Evolutionary conservation across 2,888 invertebrate species (phyloP).

Genomic region (Galerucella calmariensis): DNA sequence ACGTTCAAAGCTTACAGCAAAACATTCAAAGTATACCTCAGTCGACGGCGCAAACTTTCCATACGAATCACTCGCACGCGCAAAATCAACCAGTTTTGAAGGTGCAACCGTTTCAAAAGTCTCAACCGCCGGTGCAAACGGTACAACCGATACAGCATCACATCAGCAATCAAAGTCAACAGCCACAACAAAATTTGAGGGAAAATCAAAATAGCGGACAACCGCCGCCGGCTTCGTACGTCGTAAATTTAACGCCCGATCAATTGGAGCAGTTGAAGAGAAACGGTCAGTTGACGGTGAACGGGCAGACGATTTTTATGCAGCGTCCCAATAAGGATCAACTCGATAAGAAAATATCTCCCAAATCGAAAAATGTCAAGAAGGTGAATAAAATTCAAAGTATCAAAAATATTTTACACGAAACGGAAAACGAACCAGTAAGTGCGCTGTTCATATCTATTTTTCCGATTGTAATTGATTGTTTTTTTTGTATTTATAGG

Average conservation of each 20-base stretch:
- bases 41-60: conserved; percentile 46
- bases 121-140: conserved; percentile 63
- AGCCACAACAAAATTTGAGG: conserved; percentile 34
- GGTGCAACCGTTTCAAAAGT: conserved; percentile 62
- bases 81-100: conserved; percentile 58
- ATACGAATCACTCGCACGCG: conserved; percentile 47
- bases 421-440: conserved; percentile 36
- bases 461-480: neutral
- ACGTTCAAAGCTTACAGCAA: conserved; percentile 44
- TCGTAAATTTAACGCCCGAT: conserved; percentile 64
- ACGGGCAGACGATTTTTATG: conserved; percentile 65
- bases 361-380: conserved; percentile 62
- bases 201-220: conserved; percentile 46
- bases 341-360: conserved; percentile 59
- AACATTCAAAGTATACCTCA: conserved; percentile 44
- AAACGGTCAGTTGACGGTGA: conserved; percentile 64
- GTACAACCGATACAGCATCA: conserved; percentile 59
- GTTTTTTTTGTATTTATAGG: neutral
- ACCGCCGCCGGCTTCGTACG: conserved; percentile 61
- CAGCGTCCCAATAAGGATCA: conserved; percentile 59
- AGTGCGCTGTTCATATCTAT: neutral
- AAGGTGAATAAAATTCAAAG: conserved; percentile 55
- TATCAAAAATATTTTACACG: conserved; percentile 49
- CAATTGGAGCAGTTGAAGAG: conserved; percentile 64
- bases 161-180: conserved; percentile 39